A percentile compares a stretch with the other conserved stretches of the same genome.
Conservation (phyloP, 2,797 vertebrate genomes). For the Trachops cirrhosus region DNA sequence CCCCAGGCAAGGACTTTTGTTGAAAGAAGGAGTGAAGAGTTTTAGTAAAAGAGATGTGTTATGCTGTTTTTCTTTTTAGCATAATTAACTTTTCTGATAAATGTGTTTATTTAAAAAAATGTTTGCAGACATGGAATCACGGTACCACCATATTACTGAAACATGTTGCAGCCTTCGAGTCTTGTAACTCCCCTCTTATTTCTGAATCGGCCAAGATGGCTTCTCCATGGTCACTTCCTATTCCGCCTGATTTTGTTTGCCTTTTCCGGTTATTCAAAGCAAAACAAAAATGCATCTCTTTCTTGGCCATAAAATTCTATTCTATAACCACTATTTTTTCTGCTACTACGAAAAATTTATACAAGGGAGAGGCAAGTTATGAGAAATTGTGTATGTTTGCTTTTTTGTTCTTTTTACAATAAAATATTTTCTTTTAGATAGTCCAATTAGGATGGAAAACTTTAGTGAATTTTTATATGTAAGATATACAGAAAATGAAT, state of each 20-base stretch:
- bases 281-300: background rate
- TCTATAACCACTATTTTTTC: background rate
- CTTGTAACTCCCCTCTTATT: background rate
- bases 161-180: background rate
- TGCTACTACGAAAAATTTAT: slow-evolving; percentile 31
- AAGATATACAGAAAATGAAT: background rate
- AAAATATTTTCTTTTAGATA: slow-evolving; percentile 17
- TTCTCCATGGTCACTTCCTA: background rate
- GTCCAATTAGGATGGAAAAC: background rate
- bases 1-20: background rate
- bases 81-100: background rate
- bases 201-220: background rate
- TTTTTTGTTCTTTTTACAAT: background rate
- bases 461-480: background rate
- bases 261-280: background rate
- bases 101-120: background rate
- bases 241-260: background rate
- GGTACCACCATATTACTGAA: background rate
- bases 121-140: background rate
- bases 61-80: background rate
- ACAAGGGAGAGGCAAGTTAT: background rate
- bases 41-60: background rate
- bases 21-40: background rate
- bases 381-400: background rate
- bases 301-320: background rate